Evolutionary conservation across 1,140 invertebrate species (phyloP).

Genomic region (Ceratosolen fusciceps): DNA sequence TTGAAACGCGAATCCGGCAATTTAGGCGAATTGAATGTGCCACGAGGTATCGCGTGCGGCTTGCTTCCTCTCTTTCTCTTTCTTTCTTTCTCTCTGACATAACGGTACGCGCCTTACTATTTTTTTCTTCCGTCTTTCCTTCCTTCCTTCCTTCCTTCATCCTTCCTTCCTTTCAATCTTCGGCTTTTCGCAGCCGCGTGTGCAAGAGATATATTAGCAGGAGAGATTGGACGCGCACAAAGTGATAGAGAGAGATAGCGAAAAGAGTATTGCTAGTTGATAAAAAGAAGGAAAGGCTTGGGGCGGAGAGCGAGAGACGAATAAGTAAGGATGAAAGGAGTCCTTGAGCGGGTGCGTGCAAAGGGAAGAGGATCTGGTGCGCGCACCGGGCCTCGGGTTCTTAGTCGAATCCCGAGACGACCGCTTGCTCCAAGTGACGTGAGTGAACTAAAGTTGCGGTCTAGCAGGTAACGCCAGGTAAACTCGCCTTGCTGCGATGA

Average conservation of each 20-base stretch:
- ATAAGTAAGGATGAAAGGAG: neutral
- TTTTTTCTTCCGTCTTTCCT: neutral
- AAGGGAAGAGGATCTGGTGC: conserved; percentile 16
- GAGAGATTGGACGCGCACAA: neutral
- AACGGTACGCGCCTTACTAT: neutral
- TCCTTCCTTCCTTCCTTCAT: neutral
- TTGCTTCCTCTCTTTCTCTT: too few relatives aligned
- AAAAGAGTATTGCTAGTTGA: too few relatives aligned
- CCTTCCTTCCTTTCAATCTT: neutral
- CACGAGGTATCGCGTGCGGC: neutral
- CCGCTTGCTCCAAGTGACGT: conserved; percentile 71
- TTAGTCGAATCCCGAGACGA: conserved; percentile 53
- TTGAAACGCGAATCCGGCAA: conserved; percentile 37
- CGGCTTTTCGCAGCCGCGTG: neutral
- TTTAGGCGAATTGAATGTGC: conserved; percentile 4
- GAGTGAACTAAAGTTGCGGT: conserved; percentile 69
- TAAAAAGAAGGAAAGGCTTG: too few relatives aligned
- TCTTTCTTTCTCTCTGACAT: too few relatives aligned
- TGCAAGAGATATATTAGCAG: neutral
- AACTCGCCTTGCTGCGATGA: conserved; percentile 54
- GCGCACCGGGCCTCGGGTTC: neutral
- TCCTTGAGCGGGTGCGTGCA: conserved; percentile 6
- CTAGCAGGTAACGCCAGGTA: conserved; percentile 71
- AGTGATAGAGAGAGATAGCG: neutral
- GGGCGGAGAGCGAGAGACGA: neutral